Conservation (phyloP, 2,113 vertebrate genomes). For the Thomomys bottae region DNA sequence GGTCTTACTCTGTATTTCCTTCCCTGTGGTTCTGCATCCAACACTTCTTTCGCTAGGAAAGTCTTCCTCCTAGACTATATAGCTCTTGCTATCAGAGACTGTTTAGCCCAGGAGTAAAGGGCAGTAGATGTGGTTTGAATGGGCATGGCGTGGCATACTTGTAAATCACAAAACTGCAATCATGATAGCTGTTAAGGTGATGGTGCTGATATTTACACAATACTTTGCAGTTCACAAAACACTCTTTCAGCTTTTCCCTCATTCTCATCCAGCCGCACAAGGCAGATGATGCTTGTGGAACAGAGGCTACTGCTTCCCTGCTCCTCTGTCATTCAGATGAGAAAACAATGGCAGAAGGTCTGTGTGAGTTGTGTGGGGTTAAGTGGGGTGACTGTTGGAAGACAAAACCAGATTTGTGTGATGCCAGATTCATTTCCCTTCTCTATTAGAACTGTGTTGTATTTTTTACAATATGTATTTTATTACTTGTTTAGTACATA, state of each 20-base stretch:
- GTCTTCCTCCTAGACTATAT: neutral
- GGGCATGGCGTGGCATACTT: neutral
- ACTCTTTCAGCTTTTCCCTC: neutral
- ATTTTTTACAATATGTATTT: neutral
- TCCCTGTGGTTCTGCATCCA: neutral
- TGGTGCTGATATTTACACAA: neutral
- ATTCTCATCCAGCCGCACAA: neutral
- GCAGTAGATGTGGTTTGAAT: neutral
- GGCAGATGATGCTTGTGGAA: neutral
- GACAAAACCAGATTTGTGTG: neutral
- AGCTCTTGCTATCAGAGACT: neutral
- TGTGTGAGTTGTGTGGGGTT: neutral
- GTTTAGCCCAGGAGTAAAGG: neutral
- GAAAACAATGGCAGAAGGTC: neutral
- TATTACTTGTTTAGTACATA: neutral
- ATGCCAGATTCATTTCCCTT: neutral
- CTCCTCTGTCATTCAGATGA: neutral
- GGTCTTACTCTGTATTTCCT: neutral
- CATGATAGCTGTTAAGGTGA: neutral
- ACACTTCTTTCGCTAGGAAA: neutral
- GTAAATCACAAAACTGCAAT: neutral
- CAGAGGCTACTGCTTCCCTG: neutral
- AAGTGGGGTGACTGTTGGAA: neutral
- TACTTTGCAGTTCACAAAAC: neutral
- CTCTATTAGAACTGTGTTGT: neutral